Conservation (phyloP, 2,888 invertebrate genomes). For the Ectemnius cavifrons region DNA sequence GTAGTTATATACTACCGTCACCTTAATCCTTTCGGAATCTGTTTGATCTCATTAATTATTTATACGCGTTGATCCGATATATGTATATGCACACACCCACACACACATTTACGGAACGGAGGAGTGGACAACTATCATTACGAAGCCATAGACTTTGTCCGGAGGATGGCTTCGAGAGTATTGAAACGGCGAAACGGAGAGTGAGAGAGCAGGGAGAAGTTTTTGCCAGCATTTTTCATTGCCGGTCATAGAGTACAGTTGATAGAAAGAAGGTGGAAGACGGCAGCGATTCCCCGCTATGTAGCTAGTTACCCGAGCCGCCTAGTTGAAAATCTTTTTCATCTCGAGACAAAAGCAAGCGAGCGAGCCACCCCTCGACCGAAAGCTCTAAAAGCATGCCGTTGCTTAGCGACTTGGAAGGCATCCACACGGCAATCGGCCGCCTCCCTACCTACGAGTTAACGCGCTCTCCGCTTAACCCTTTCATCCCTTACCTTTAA, state of each 20-base stretch:
- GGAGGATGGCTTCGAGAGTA: too few species aligned
- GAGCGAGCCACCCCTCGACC: conserved; percentile 24
- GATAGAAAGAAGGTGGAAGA: not conserved
- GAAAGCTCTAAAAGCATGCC: conserved; percentile 48
- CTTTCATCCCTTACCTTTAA: conserved; percentile 16
- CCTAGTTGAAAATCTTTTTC: conserved; percentile 55
- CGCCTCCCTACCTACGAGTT: not conserved
- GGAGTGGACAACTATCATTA: too few species aligned
- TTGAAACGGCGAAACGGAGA: not conserved
- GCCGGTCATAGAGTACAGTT: too few species aligned
- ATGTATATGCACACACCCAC: too few species aligned
- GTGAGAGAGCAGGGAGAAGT: too few species aligned
- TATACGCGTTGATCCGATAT: too few species aligned
- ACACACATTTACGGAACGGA: too few species aligned
- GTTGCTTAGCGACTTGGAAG: conserved; percentile 63
- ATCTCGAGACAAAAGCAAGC: conserved; percentile 68
- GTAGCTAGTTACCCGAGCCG: conserved; percentile 37
- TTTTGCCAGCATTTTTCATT: too few species aligned
- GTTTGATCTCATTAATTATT: too few species aligned
- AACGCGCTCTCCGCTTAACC: conserved; percentile 26
- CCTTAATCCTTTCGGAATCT: too few species aligned
- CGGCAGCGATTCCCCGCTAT: conserved; percentile 9
- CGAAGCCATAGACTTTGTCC: too few species aligned
- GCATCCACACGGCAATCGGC: conserved; percentile 28
- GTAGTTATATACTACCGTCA: too few species aligned